phyloP scores from a whole-genome alignment of 2,113 vertebrate genomes.

The Misgurnus mizolepis region DNA sequence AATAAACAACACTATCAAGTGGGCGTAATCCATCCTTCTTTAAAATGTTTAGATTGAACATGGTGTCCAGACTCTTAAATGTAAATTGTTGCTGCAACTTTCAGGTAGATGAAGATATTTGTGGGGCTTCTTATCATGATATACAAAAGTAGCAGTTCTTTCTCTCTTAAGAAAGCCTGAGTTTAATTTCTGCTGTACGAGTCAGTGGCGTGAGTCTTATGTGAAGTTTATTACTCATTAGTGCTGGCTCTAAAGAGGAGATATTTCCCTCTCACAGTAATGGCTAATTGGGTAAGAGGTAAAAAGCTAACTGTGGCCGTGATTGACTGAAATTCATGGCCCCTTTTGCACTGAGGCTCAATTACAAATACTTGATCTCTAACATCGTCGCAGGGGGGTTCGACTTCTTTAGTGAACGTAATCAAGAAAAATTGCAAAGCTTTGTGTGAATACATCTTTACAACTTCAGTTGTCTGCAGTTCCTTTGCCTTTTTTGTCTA shows the following conservation, averaged over 20 bases:
- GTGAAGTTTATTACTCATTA: conserved; percentile 62
- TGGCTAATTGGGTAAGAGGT: conserved; percentile 59
- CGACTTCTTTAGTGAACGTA: conserved; percentile 32
- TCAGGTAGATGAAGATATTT: conserved; percentile 50
- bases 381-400: conserved; percentile 33
- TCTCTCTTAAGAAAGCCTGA: conserved; percentile 38
- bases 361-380: conserved; percentile 52
- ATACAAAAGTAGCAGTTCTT: conserved; percentile 13
- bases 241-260: conserved; percentile 31
- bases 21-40: no score
- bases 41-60: conserved; percentile 14
- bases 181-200: conserved; percentile 35
- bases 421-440: conserved; percentile 8
- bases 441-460: conserved; percentile 26
- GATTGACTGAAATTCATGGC: conserved; percentile 51
- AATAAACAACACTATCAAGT: no score
- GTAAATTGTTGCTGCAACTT: conserved; percentile 50
- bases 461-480: conserved; percentile 18
- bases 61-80: conserved; percentile 15
- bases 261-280: conserved; percentile 45
- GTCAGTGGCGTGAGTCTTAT: conserved; percentile 48
- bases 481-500: background rate
- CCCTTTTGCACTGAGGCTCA: conserved; percentile 51
- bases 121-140: conserved; percentile 22
- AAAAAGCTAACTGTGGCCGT: conserved; percentile 48